phyloP scores from a whole-genome alignment of 2,888 invertebrate species.

The Sisyra terminalis region DNA sequence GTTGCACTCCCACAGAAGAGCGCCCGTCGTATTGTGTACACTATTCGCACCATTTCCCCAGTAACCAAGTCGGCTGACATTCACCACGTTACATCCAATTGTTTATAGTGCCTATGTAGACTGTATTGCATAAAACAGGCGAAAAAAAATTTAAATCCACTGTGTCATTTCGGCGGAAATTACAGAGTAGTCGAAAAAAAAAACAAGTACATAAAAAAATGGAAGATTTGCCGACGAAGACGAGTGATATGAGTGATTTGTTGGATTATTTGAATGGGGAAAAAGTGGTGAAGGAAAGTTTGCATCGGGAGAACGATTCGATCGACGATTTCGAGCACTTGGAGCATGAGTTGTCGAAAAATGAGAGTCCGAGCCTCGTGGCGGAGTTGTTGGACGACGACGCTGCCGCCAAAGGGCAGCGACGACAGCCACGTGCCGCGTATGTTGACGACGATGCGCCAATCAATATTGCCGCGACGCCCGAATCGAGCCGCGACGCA shows the following conservation, averaged over 20 bases:
- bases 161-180: neutral
- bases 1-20: no score
- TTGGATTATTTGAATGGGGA: neutral
- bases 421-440: slow-evolving; percentile 27
- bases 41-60: no score
- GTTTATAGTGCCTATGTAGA: neutral
- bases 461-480: slow-evolving; percentile 14
- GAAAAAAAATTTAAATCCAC: neutral
- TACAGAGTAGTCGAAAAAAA: neutral
- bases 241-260: neutral
- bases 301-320: slow-evolving; percentile 43
- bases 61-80: no score
- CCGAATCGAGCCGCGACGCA: slow-evolving; percentile 17
- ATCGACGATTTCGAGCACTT: slow-evolving; percentile 60
- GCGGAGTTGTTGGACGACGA: slow-evolving; percentile 13
- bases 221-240: neutral
- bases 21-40: no score
- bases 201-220: neutral
- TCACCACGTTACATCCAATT: neutral
- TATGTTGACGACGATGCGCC: slow-evolving; percentile 22
- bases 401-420: slow-evolving; percentile 21
- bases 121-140: neutral
- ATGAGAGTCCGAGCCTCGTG: slow-evolving; percentile 12
- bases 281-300: neutral
- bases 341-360: slow-evolving; percentile 37